phyloP scores from a whole-genome alignment of 2,797 vertebrate genomes.

The Fringilla coelebs region DNA sequence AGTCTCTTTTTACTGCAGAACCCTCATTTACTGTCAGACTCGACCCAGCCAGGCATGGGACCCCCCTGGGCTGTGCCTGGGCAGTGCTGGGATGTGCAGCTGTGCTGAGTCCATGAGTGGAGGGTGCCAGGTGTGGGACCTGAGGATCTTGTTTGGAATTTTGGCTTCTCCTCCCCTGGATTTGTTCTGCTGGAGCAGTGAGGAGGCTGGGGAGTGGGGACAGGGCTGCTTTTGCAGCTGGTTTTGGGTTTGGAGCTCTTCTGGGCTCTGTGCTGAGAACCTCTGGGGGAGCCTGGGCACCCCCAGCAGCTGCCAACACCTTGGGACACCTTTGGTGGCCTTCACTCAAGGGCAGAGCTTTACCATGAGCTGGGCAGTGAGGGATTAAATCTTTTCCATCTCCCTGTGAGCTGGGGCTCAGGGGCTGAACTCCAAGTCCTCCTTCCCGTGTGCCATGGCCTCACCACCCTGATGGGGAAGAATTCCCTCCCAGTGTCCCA shows the following conservation, averaged over 20 bases:
- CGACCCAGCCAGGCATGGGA: background rate
- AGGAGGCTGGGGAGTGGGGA: background rate
- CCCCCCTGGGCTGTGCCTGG: background rate
- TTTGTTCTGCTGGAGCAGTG: background rate
- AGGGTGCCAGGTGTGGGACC: accelerated
- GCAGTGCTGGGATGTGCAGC: background rate
- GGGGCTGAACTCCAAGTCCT: background rate
- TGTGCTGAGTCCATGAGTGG: background rate
- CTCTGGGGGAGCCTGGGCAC: background rate
- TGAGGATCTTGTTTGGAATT: background rate
- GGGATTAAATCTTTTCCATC: background rate
- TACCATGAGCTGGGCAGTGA: background rate
- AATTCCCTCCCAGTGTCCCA: background rate
- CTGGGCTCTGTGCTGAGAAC: background rate
- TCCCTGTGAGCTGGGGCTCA: background rate
- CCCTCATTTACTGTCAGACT: accelerated
- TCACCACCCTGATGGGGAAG: accelerated
- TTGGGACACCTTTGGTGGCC: background rate
- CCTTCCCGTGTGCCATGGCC: background rate
- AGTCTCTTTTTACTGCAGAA: background rate
- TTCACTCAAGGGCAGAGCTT: background rate
- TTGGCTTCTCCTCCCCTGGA: background rate
- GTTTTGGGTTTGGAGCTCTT: background rate
- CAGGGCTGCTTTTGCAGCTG: background rate
- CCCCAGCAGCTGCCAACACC: background rate